Evolutionary conservation across 2,113 vertebrate genomes (phyloP).

Genomic region (Lycocorax pyrrhopterus): DNA sequence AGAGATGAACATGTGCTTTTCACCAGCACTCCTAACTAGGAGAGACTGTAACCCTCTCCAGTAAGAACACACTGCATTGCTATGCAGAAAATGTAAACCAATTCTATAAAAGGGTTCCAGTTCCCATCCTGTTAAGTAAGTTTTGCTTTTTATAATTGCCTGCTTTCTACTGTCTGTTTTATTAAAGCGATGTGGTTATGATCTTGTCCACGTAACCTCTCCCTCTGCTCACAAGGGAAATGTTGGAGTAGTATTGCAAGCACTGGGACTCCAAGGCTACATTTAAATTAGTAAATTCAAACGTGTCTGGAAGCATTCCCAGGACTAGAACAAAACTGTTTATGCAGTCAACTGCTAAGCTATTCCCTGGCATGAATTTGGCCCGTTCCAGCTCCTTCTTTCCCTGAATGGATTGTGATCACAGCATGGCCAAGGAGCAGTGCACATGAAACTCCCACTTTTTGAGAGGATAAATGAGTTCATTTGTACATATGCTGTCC

Average conservation of each 20-base stretch:
- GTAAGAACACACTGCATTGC: neutral
- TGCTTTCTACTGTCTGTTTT: conserved; percentile 31
- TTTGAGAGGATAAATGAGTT: neutral
- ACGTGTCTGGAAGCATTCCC: conserved; percentile 36
- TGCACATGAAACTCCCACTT: neutral
- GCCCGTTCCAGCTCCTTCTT: neutral
- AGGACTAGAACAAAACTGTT: conserved; percentile 44
- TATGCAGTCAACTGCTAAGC: conserved; percentile 21
- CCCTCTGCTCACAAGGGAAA: conserved; percentile 5
- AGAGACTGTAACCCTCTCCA: neutral
- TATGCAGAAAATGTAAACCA: conserved; percentile 15
- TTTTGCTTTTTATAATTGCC: conserved; percentile 24
- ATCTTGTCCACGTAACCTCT: neutral
- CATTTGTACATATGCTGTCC: neutral
- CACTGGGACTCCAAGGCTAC: conserved; percentile 38
- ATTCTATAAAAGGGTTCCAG: neutral
- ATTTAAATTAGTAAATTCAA: conserved; percentile 53
- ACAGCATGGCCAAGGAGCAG: neutral
- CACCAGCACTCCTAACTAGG: neutral
- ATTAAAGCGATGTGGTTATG: conserved; percentile 1
- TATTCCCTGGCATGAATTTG: conserved; percentile 10
- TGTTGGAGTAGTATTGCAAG: neutral
- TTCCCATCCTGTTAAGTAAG: neutral
- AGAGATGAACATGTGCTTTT: neutral
- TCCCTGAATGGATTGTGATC: neutral